Percentiles rank a stretch among this genome's conserved stretches.
phyloP scores from a whole-genome alignment of 2,888 invertebrate species.

The Volucella bombylans region DNA sequence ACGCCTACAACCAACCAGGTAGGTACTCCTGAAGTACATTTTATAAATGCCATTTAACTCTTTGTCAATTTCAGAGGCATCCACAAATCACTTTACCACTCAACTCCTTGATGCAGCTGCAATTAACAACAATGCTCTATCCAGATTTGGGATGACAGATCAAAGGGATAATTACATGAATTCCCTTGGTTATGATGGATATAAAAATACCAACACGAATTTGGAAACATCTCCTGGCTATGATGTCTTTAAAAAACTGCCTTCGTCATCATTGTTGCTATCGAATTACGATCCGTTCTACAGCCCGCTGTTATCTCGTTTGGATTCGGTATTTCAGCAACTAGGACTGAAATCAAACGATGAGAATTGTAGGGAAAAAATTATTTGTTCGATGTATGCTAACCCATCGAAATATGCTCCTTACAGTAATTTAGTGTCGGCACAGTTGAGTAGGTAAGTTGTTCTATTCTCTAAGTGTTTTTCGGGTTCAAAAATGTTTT shows the following conservation, averaged over 20 bases:
- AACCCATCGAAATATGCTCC: constrained; percentile 94
- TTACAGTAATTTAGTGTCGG: constrained; percentile 93
- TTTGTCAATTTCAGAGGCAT: constrained; percentile 82
- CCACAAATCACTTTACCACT: constrained; percentile 77
- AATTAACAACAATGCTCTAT: constrained; percentile 77
- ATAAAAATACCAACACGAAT: constrained; percentile 79
- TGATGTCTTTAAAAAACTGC: constrained; percentile 93
- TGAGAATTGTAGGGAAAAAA: constrained; percentile 90
- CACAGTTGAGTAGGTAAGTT: constrained; percentile 91
- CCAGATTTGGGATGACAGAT: constrained; percentile 85
- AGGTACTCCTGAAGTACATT: constrained; percentile 19
- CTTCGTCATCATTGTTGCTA: constrained; percentile 90
- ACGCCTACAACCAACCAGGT: constrained; percentile 80
- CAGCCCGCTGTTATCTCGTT: constrained; percentile 91
- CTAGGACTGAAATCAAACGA: constrained; percentile 86
- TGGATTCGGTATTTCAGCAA: constrained; percentile 92
- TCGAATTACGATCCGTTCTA: constrained; percentile 96
- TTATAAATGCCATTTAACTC: background rate
- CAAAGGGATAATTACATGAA: constrained; percentile 86
- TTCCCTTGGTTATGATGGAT: constrained; percentile 80
- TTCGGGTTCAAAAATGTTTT: background rate
- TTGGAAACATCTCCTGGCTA: constrained; percentile 78
- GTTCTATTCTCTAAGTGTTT: background rate
- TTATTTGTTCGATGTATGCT: constrained; percentile 93
- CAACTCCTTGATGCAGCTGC: constrained; percentile 78